Percentiles rank a stretch among this genome's conserved stretches.
These are phyloP conservation scores for Euglossa dilemma DNA, from an alignment of 1,140 invertebrate genomes.

Conservation along the genomic window DNA sequence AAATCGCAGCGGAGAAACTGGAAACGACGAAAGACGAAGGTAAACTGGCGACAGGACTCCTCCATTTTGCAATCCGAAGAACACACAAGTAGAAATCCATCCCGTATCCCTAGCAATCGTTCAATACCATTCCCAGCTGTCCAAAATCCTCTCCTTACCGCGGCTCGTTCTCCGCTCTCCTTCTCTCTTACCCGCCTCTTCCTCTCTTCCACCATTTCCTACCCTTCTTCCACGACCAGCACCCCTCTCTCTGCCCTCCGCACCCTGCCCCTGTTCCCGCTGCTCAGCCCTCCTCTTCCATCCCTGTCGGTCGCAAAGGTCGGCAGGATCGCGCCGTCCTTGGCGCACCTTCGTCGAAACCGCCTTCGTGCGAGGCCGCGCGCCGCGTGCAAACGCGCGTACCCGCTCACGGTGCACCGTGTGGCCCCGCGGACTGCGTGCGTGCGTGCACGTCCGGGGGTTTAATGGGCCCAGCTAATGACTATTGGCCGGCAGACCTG, in stretches of 20 bases:
- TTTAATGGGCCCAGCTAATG: conserved; percentile 83
- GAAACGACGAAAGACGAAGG: not conserved
- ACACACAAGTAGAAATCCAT: not conserved
- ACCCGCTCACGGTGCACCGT: conserved; percentile 38
- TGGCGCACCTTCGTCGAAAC: conserved; percentile 33
- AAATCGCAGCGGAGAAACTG: no score
- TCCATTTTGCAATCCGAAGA: not conserved
- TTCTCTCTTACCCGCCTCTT: conserved; percentile 19
- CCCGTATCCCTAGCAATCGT: not conserved
- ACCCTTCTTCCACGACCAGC: conserved; percentile 16
- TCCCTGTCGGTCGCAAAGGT: conserved; percentile 35
- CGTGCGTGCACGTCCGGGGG: conserved; percentile 72
- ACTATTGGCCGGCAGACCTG: conserved; percentile 82
- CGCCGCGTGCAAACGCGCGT: conserved; percentile 46
- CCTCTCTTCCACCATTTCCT: conserved; percentile 18
- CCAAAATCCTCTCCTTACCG: not conserved
- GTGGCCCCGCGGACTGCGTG: conserved; percentile 63
- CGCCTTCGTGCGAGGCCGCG: conserved; percentile 41
- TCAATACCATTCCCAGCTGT: conserved; percentile 1
- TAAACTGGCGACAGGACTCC: not conserved
- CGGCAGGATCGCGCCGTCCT: conserved; percentile 24
- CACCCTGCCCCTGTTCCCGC: not conserved
- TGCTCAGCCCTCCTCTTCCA: conserved; percentile 20
- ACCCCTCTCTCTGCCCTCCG: not conserved
- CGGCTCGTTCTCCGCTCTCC: not conserved